These are phyloP conservation scores for Octopus bimaculoides DNA, from an alignment of 1,140 invertebrate species.

Conservation along the genomic window DNA sequence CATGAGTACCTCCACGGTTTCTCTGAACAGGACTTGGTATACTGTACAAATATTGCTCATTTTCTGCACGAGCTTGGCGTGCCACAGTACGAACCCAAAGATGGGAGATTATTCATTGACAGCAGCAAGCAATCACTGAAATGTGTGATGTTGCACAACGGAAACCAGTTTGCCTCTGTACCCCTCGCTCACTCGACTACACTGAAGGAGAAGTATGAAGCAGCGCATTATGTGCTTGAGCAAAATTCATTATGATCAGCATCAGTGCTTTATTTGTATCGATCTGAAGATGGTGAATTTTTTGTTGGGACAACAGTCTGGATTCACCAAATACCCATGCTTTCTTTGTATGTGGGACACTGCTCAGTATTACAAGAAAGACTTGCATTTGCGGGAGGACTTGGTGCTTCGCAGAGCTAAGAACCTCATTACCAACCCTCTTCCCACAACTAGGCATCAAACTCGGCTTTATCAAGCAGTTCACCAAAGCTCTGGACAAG, in stretches of 20 bases:
- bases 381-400: not conserved
- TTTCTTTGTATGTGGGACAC: slow-evolving; percentile 3
- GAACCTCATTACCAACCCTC: not conserved
- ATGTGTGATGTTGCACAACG: not conserved
- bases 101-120: slow-evolving; percentile 2
- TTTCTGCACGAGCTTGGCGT: not conserved
- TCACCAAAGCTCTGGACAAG: not conserved
- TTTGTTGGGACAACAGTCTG: not conserved
- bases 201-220: slow-evolving; percentile 4
- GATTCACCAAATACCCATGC: not conserved
- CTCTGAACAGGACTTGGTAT: not conserved
- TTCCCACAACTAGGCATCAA: not conserved
- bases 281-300: slow-evolving; percentile 2
- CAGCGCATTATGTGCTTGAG: not conserved
- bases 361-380: not conserved
- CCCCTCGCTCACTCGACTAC: not conserved
- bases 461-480: not conserved
- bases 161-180: not conserved
- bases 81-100: not conserved
- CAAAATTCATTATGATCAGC: slow-evolving; percentile 11
- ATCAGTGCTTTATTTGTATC: not conserved
- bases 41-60: not conserved
- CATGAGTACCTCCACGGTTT: not conserved
- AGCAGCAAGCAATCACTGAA: not conserved
- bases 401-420: not conserved